Evolutionary conservation across 2,888 invertebrate genomes (phyloP).

Genomic region (Eupithecia exiguata): DNA sequence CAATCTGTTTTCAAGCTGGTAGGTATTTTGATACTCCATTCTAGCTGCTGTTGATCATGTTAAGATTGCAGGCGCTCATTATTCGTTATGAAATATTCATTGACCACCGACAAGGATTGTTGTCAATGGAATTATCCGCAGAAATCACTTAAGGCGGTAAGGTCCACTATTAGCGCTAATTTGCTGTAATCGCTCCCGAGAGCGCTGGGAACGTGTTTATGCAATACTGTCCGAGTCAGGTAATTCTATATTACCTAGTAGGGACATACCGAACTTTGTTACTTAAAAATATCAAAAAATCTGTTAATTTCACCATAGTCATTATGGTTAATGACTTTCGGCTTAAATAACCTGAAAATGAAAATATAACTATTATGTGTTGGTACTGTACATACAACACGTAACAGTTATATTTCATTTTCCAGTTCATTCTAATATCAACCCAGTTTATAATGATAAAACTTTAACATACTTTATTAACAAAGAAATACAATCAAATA

Average conservation of each 20-base stretch:
- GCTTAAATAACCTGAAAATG: background rate
- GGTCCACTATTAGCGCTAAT: constrained; percentile 69
- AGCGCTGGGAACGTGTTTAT: constrained; percentile 58
- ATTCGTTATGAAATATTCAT: constrained; percentile 78
- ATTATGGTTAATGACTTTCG: background rate
- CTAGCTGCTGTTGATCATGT: constrained; percentile 33
- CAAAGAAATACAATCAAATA: too few relatives aligned
- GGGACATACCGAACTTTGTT: background rate
- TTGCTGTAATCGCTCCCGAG: constrained; percentile 79
- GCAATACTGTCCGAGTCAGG: constrained; percentile 35
- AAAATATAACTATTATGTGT: background rate
- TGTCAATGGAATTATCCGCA: constrained; percentile 75
- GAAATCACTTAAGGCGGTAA: constrained; percentile 69
- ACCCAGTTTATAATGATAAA: background rate
- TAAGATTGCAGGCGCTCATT: constrained; percentile 59
- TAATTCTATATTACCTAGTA: constrained; percentile 23
- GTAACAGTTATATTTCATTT: too few relatives aligned
- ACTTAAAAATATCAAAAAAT: background rate
- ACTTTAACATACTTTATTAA: too few relatives aligned
- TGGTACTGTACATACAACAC: too few relatives aligned
- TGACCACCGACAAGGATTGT: constrained; percentile 72
- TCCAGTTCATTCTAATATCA: background rate
- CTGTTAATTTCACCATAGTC: background rate
- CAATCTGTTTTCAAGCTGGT: constrained; percentile 13
- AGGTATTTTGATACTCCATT: constrained; percentile 33